phyloP scores from a whole-genome alignment of 2,888 invertebrate genomes.

The Hedychridium roseum region DNA sequence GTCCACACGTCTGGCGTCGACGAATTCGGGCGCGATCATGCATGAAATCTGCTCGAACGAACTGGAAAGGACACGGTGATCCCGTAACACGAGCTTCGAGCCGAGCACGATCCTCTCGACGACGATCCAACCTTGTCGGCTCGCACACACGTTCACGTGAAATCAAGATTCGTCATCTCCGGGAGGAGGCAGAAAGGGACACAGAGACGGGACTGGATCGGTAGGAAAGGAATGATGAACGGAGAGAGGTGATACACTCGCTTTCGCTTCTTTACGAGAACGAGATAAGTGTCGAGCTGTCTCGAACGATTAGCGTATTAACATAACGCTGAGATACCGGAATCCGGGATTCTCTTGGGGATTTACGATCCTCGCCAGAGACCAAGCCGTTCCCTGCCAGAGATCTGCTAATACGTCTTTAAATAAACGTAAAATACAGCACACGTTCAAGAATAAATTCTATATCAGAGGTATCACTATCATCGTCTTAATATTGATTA shows the following conservation, averaged over 20 bases:
- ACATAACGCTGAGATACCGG: constrained; percentile 43
- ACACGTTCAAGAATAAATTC: too few species aligned
- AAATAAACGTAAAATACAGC: too few species aligned
- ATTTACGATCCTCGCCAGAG: too few species aligned
- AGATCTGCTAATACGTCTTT: too few species aligned
- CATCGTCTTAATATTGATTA: too few species aligned
- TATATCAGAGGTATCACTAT: too few species aligned
- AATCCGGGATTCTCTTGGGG: constrained; percentile 22
- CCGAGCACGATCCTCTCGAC: constrained; percentile 35
- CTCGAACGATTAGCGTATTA: constrained; percentile 56
- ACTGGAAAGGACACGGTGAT: constrained; percentile 55
- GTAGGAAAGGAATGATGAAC: not conserved
- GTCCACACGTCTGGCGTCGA: constrained; percentile 24
- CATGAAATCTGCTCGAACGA: constrained; percentile 56
- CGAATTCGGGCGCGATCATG: constrained; percentile 53
- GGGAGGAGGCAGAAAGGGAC: not conserved
- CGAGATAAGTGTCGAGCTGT: constrained; percentile 55
- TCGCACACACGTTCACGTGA: constrained; percentile 41
- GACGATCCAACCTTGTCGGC: constrained; percentile 26
- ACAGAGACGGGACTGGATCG: not conserved
- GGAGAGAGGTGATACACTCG: constrained; percentile 26
- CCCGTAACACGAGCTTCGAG: constrained; percentile 52
- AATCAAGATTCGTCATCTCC: constrained; percentile 46
- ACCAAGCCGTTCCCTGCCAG: too few species aligned
- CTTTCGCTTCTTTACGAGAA: constrained; percentile 30